Conservation (phyloP, 2,113 vertebrate genomes). For the Seriola aureovittata region DNA sequence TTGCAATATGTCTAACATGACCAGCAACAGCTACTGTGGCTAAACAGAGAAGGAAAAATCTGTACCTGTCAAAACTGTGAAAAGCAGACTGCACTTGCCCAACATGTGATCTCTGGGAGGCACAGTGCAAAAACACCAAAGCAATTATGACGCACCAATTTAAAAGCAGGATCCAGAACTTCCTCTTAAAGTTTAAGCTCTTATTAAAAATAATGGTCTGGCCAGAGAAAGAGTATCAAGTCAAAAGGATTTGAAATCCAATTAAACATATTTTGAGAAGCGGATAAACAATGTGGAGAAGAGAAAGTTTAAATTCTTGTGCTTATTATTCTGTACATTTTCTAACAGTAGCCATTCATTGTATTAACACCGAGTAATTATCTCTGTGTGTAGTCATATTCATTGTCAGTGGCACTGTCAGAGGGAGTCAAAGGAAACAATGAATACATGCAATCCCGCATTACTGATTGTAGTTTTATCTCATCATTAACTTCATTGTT, state of each 20-base stretch:
- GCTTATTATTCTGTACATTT: not conserved
- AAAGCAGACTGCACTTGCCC: not conserved
- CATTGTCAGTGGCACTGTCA: too few species aligned
- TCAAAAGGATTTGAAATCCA: not conserved
- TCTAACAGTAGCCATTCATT: too few species aligned
- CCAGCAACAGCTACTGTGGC: too few species aligned
- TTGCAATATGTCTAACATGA: not conserved
- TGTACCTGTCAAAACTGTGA: not conserved
- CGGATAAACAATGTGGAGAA: not conserved
- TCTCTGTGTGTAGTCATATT: too few species aligned
- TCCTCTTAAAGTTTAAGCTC: not conserved
- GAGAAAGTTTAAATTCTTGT: not conserved
- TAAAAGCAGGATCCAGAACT: not conserved
- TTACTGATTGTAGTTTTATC: too few species aligned
- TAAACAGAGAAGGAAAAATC: too few species aligned
- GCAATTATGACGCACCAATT: constrained; percentile 21
- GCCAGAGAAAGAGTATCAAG: not conserved
- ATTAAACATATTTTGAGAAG: not conserved
- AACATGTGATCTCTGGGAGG: not conserved
- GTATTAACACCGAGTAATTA: too few species aligned
- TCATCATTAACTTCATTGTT: too few species aligned
- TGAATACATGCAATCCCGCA: too few species aligned
- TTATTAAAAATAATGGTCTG: constrained; percentile 13
- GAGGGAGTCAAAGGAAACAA: too few species aligned
- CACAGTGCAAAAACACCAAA: not conserved